These are phyloP conservation scores for Saguinus midas DNA, from an alignment of 2,113 vertebrate species.

Conservation along the genomic window DNA sequence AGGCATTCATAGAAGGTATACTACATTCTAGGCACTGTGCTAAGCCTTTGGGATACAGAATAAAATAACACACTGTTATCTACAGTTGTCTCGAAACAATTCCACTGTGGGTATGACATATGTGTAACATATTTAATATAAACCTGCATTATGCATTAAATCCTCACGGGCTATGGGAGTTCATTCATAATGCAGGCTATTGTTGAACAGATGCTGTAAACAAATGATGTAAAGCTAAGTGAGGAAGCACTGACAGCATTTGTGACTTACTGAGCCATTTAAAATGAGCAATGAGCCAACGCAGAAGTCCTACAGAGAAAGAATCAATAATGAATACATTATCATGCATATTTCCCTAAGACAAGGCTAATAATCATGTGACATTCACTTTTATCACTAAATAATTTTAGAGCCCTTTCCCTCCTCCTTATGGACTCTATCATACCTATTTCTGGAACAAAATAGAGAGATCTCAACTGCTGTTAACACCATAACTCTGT, in stretches of 20 bases:
- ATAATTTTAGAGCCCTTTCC: constrained; percentile 56
- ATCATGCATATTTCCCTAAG: constrained; percentile 76
- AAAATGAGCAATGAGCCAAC: constrained; percentile 78
- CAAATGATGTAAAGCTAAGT: constrained; percentile 62
- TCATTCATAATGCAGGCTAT: constrained; percentile 23
- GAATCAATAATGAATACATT: constrained; percentile 82
- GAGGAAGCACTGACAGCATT: constrained; percentile 64
- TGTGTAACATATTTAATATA: constrained; percentile 21
- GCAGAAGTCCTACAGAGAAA: constrained; percentile 63
- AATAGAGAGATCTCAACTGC: constrained; percentile 40
- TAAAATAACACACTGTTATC: not conserved
- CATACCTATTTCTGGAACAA: constrained; percentile 40
- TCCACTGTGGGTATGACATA: constrained; percentile 17
- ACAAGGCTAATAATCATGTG: constrained; percentile 73
- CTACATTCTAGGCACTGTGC: not conserved
- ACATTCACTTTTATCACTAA: constrained; percentile 69
- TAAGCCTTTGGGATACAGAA: not conserved
- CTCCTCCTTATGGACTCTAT: not conserved
- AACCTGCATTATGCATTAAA: constrained; percentile 39
- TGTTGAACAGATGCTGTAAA: constrained; percentile 64
- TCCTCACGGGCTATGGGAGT: constrained; percentile 19
- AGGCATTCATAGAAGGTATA: not conserved
- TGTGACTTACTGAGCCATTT: constrained; percentile 75
- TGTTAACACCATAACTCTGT: constrained; percentile 34
- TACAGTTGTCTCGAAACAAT: not conserved